Evolutionary conservation across 2,888 invertebrate genomes (phyloP).

Genomic region (Leptothorax acervorum): DNA sequence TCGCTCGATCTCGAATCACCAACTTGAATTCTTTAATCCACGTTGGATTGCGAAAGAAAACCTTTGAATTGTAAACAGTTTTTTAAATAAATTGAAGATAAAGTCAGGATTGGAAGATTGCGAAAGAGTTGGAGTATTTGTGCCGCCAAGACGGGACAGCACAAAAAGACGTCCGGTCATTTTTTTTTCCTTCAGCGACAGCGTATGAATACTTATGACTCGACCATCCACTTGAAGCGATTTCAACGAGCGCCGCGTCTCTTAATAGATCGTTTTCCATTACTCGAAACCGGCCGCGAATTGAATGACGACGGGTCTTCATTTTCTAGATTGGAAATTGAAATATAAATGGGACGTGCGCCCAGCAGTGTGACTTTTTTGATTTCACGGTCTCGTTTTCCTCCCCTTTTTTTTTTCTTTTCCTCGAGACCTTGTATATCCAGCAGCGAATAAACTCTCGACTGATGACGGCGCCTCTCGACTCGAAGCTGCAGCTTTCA

Average conservation of each 20-base stretch:
- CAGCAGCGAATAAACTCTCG: slow-evolving; percentile 51
- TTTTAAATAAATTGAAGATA: not conserved
- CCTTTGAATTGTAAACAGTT: not conserved
- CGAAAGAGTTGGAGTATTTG: not conserved
- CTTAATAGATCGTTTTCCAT: slow-evolving; percentile 30
- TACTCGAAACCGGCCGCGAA: slow-evolving; percentile 7
- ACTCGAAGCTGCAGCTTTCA: slow-evolving; percentile 64
- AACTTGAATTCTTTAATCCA: not conserved
- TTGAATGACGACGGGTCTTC: slow-evolving; percentile 1
- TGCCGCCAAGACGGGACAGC: not conserved
- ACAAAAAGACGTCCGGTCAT: not conserved
- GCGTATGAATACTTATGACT: slow-evolving; percentile 19
- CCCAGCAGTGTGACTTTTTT: not conserved
- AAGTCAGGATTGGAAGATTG: not conserved
- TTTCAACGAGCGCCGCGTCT: slow-evolving; percentile 9
- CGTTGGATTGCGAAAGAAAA: not conserved
- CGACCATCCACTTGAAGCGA: slow-evolving; percentile 7
- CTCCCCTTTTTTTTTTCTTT: not conserved
- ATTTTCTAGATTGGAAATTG: slow-evolving; percentile 30
- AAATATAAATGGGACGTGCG: slow-evolving; percentile 17
- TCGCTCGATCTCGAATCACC: not conserved
- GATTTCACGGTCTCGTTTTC: not conserved
- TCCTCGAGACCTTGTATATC: slow-evolving; percentile 35
- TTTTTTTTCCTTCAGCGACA: not conserved
- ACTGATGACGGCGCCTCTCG: slow-evolving; percentile 44